Evolutionary conservation across 2,797 vertebrate genomes (phyloP).

Genomic region (Phoeniculus purpureus): DNA sequence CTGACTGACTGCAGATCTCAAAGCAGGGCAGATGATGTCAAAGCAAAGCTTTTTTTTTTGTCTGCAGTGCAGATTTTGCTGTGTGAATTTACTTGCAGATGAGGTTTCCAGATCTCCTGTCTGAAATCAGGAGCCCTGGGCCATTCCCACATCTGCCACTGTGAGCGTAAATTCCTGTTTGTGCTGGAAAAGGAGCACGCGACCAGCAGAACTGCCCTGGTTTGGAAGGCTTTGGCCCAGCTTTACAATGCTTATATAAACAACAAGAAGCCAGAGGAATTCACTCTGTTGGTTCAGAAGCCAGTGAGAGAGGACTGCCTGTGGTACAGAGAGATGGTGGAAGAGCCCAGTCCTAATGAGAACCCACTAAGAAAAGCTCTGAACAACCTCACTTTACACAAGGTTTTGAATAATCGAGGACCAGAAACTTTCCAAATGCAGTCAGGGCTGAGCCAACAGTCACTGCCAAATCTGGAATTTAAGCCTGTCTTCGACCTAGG

Average conservation of each 20-base stretch:
- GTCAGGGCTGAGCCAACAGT: background rate
- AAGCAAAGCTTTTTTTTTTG: slow-evolving; percentile 41
- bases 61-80: slow-evolving; percentile 64
- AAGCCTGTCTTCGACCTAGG: background rate
- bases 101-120: slow-evolving; percentile 36
- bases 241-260: background rate
- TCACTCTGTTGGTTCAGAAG: background rate
- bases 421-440: background rate
- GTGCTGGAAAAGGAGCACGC: background rate
- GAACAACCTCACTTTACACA: accelerated
- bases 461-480: background rate
- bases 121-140: slow-evolving; percentile 17
- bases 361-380: background rate
- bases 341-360: background rate
- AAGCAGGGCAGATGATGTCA: slow-evolving; percentile 55
- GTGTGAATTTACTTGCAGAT: slow-evolving; percentile 55
- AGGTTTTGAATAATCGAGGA: background rate
- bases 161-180: background rate
- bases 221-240: background rate
- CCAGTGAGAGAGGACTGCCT: background rate
- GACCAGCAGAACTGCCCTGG: background rate
- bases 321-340: background rate
- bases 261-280: background rate
- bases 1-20: slow-evolving; percentile 30
- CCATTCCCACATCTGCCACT: background rate